These are phyloP conservation scores for Zaprionus africanus DNA, from an alignment of 1,140 invertebrate species.

Conservation along the genomic window DNA sequence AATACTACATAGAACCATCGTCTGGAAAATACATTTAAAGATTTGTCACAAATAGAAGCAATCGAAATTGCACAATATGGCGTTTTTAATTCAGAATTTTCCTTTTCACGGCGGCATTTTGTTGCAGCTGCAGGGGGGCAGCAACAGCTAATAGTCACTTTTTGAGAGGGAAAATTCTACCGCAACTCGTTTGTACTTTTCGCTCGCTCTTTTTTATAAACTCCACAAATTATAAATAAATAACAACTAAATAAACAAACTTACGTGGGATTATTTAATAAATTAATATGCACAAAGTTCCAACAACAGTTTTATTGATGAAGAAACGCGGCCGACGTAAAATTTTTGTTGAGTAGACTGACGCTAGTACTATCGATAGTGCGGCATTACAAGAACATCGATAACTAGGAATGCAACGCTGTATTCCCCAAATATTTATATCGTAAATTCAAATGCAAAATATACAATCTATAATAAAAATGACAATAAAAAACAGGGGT, in stretches of 20 bases:
- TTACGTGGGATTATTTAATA: constrained; percentile 51
- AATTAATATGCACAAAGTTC: constrained; percentile 44
- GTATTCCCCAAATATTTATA: not conserved
- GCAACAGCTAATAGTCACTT: constrained; percentile 16
- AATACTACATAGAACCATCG: constrained; percentile 7
- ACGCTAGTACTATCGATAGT: constrained; percentile 46
- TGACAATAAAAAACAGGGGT: not conserved
- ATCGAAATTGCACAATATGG: constrained; percentile 56
- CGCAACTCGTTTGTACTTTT: constrained; percentile 25
- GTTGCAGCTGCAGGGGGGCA: constrained; percentile 56
- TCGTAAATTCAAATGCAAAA: not conserved
- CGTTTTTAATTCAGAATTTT: constrained; percentile 76
- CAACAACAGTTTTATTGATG: constrained; percentile 44
- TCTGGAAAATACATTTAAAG: not conserved
- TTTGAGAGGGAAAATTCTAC: constrained; percentile 35
- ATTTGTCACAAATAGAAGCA: not conserved
- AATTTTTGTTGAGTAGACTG: constrained; percentile 46
- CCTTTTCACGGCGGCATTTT: constrained; percentile 59
- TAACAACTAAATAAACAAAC: constrained; percentile 6
- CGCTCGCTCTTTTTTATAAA: not conserved
- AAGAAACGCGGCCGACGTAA: constrained; percentile 62
- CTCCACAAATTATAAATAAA: not conserved
- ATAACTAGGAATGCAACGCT: constrained; percentile 6
- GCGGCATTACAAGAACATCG: constrained; percentile 6
- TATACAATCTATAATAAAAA: not conserved